These are phyloP conservation scores for Bolborhynchus lineola DNA, from an alignment of 2,113 vertebrate species.

Conservation along the genomic window DNA sequence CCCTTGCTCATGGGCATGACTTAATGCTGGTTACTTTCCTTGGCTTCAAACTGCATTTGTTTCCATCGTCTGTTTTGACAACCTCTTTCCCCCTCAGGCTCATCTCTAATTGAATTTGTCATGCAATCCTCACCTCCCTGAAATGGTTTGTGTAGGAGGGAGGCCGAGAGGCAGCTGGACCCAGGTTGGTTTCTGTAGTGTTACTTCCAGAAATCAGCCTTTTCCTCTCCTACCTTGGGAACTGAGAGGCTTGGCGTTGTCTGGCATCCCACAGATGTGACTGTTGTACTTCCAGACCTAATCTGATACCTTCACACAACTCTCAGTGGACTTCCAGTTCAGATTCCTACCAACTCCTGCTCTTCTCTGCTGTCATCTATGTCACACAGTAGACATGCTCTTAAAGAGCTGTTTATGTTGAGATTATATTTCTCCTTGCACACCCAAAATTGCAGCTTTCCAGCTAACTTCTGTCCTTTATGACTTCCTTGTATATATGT, in stretches of 20 bases:
- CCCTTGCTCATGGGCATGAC: conserved; percentile 54
- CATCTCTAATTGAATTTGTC: conserved; percentile 55
- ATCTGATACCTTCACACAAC: not conserved
- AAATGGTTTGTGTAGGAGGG: not conserved
- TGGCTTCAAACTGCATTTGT: conserved; percentile 26
- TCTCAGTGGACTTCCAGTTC: not conserved
- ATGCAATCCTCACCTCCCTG: conserved; percentile 25
- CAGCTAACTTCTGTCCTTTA: not conserved
- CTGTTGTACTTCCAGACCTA: not conserved
- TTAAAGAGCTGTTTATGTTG: not conserved
- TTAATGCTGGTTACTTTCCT: conserved; percentile 46
- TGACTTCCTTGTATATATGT: not conserved
- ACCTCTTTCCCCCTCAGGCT: conserved; percentile 10
- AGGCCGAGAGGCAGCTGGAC: conserved; percentile 4
- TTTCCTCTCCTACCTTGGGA: not conserved
- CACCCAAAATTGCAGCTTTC: not conserved
- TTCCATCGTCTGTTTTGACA: conserved; percentile 53
- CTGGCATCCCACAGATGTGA: not conserved
- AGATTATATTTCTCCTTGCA: not conserved
- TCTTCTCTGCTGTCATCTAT: not conserved
- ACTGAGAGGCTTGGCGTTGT: not conserved
- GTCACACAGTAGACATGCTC: not conserved
- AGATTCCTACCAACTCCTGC: not conserved
- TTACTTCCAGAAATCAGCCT: not conserved
- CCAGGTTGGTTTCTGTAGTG: not conserved